Percentiles rank a stretch among this genome's conserved stretches.
Conservation (phyloP, 2,113 vertebrate species). For the Apeltes quadracus region DNA sequence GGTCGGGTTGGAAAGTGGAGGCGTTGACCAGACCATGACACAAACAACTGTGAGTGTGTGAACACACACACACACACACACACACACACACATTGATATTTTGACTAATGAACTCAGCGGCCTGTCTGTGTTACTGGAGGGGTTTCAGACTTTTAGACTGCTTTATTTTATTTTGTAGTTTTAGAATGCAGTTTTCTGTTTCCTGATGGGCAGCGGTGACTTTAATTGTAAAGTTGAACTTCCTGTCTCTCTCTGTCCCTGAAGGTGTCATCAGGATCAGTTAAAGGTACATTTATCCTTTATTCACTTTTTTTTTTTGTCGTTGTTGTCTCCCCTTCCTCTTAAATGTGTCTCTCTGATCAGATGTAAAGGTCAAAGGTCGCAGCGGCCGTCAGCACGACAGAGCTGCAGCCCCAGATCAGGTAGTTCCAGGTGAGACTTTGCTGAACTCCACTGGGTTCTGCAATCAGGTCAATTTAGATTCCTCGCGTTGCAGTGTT, state of each 20-base stretch:
- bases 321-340: not conserved
- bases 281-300: conserved; percentile 57
- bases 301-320: not conserved
- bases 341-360: conserved; percentile 47
- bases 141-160: not conserved
- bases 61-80: not conserved
- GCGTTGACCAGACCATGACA: conserved; percentile 8
- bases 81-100: not conserved
- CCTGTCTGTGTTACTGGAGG: not conserved
- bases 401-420: conserved; percentile 36
- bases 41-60: conserved; percentile 39
- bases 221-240: conserved; percentile 26
- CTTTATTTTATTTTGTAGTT: not conserved
- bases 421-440: conserved; percentile 50
- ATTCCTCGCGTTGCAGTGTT: not conserved
- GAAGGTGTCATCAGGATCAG: conserved; percentile 58
- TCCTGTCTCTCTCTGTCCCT: conserved; percentile 35
- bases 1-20: conserved; percentile 81
- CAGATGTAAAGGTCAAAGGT: conserved; percentile 74
- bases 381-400: conserved; percentile 77
- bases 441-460: not conserved
- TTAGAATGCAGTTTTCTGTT: not conserved
- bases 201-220: not conserved
- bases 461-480: not conserved
- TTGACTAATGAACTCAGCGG: not conserved